Evolutionary conservation across 2,797 vertebrate species (phyloP).

Genomic region (Enoplosus armatus): DNA sequence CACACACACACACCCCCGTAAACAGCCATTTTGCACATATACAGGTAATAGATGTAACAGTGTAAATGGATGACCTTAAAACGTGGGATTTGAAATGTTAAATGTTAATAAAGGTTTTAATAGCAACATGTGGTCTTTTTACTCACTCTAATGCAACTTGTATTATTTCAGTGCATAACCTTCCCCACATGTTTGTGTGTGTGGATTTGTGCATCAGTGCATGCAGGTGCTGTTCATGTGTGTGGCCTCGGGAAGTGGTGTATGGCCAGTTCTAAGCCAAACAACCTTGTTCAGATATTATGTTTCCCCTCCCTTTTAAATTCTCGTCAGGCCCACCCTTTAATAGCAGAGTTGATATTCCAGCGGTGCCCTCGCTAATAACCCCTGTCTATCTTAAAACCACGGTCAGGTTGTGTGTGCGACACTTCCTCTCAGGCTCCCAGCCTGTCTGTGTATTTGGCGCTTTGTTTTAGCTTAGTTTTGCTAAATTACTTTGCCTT

Average conservation of each 20-base stretch:
- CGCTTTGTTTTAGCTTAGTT: slow-evolving; percentile 17
- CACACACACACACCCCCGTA: too few relatives aligned
- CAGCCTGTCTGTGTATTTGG: slow-evolving; percentile 11
- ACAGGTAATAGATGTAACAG: neutral
- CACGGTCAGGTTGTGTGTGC: slow-evolving; percentile 8
- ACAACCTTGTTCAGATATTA: slow-evolving; percentile 63
- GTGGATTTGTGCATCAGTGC: slow-evolving; percentile 30
- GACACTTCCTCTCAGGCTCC: slow-evolving; percentile 17
- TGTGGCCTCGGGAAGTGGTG: slow-evolving; percentile 74
- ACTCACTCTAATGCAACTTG: neutral
- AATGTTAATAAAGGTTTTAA: neutral
- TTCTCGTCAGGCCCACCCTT: slow-evolving; percentile 69
- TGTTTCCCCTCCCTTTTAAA: slow-evolving; percentile 76
- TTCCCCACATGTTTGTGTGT: slow-evolving; percentile 8
- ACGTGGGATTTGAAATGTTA: neutral
- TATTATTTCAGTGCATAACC: slow-evolving; percentile 15
- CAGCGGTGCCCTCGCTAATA: slow-evolving; percentile 75
- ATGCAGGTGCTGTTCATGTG: slow-evolving; percentile 68
- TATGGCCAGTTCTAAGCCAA: slow-evolving; percentile 64
- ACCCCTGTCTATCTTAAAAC: slow-evolving; percentile 77
- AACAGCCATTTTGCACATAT: neutral
- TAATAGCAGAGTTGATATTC: slow-evolving; percentile 81
- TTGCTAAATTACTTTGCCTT: slow-evolving; percentile 24
- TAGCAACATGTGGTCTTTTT: neutral
- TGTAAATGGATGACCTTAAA: neutral